Conservation (phyloP, 2,113 vertebrate species). For the Bubo scandiacus region DNA sequence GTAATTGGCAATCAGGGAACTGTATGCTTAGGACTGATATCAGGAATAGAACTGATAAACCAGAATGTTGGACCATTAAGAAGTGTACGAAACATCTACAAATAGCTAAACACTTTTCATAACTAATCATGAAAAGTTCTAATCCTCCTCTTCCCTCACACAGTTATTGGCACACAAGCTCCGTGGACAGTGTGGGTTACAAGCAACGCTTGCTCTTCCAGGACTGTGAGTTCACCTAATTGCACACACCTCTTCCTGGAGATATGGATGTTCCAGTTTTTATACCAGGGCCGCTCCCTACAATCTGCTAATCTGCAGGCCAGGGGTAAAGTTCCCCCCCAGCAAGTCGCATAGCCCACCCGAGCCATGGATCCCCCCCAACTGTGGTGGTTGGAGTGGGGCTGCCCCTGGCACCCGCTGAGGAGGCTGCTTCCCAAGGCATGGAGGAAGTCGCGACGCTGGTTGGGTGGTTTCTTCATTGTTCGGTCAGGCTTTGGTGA, state of each 20-base stretch:
- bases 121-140: neutral
- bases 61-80: neutral
- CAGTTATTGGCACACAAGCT: neutral
- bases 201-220: rapidly evolving
- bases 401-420: neutral
- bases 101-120: neutral
- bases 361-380: rapidly evolving
- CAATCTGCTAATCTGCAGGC: neutral
- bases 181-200: neutral
- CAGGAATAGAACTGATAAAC: neutral
- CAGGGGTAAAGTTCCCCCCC: too few relatives aligned
- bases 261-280: neutral
- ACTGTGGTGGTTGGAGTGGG: rapidly evolving
- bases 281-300: neutral
- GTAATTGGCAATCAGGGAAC: neutral
- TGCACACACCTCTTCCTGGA: neutral
- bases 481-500: neutral
- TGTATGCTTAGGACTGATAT: neutral
- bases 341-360: neutral
- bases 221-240: neutral
- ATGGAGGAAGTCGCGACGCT: rapidly evolving
- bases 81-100: neutral
- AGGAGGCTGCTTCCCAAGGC: neutral
- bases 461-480: rapidly evolving
- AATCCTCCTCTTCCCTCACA: neutral